phyloP scores from a whole-genome alignment of 2,888 invertebrate genomes.

The Melieria omissa region DNA sequence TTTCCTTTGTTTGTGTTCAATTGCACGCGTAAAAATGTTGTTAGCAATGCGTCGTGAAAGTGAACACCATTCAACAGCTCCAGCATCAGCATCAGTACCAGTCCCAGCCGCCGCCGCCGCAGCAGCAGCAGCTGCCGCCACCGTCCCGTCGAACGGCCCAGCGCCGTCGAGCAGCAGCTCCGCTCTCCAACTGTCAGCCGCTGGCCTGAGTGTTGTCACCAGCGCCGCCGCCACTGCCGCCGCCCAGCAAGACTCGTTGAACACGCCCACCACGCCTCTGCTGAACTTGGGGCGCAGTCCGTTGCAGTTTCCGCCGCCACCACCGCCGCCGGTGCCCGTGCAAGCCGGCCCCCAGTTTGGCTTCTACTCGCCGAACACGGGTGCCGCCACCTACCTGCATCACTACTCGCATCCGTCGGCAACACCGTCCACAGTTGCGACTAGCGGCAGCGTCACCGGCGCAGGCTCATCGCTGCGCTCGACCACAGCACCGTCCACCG shows the following conservation, averaged over 20 bases:
- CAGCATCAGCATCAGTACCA: constrained; percentile 41
- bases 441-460: constrained; percentile 18
- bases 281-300: constrained; percentile 49
- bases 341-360: constrained; percentile 47
- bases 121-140: constrained; percentile 26
- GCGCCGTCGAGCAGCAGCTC: constrained; percentile 22
- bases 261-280: constrained; percentile 62
- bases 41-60: constrained; percentile 83
- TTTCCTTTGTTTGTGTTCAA: constrained; percentile 27
- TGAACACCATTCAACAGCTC: constrained; percentile 68
- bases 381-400: constrained; percentile 47
- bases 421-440: constrained; percentile 30
- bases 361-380: constrained; percentile 49
- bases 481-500: constrained; percentile 44
- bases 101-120: constrained; percentile 44
- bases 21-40: constrained; percentile 66
- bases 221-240: constrained; percentile 34
- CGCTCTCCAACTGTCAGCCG: constrained; percentile 21
- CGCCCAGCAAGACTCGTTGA: constrained; percentile 51
- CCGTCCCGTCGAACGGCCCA: constrained; percentile 30
- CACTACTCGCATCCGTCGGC: constrained; percentile 45
- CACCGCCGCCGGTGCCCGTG: constrained; percentile 45
- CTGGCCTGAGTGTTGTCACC: constrained; percentile 19
- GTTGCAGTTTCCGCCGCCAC: constrained; percentile 45
- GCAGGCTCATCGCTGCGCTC: constrained; percentile 25